A percentile compares a stretch with the other conserved stretches of the same genome.
Evolutionary conservation across 2,113 vertebrate species (phyloP).

Genomic region (Hemicordylus capensis): DNA sequence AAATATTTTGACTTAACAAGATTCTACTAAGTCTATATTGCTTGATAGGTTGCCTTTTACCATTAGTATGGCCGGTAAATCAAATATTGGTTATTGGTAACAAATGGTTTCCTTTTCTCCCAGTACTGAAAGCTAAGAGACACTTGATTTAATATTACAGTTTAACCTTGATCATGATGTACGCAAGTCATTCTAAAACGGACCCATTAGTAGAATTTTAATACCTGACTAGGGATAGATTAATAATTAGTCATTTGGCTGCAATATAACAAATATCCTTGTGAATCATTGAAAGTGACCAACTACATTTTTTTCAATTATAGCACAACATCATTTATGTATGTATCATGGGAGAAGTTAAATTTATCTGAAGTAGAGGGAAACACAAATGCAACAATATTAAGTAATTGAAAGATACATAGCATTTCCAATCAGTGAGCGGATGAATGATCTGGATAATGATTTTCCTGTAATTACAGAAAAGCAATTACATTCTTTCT

Average conservation of each 20-base stretch:
- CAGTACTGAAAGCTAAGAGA: background rate
- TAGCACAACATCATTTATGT: slow-evolving; percentile 13
- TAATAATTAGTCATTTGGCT: slow-evolving; percentile 20
- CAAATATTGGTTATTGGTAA: background rate
- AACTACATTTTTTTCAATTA: background rate
- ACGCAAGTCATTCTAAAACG: slow-evolving; percentile 14
- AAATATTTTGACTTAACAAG: background rate
- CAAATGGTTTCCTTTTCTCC: slow-evolving; percentile 8
- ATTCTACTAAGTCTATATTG: background rate
- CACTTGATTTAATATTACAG: slow-evolving; percentile 6
- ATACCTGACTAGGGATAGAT: background rate
- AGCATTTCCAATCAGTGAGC: slow-evolving; percentile 25
- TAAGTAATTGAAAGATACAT: slow-evolving; percentile 34
- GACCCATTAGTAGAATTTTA: background rate
- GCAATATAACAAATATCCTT: slow-evolving; percentile 32
- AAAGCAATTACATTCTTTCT: slow-evolving; percentile 34
- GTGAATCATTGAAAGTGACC: slow-evolving; percentile 25
- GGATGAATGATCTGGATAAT: slow-evolving; percentile 18
- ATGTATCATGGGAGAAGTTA: slow-evolving; percentile 13
- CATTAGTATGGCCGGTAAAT: slow-evolving; percentile 36
- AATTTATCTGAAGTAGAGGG: slow-evolving; percentile 18
- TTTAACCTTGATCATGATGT: background rate
- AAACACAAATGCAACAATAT: slow-evolving; percentile 20
- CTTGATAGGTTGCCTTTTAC: slow-evolving; percentile 30
- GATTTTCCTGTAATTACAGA: slow-evolving; percentile 31